Evolutionary conservation across 2,797 vertebrate genomes (phyloP).

Genomic region (Pangasius krempfi): DNA sequence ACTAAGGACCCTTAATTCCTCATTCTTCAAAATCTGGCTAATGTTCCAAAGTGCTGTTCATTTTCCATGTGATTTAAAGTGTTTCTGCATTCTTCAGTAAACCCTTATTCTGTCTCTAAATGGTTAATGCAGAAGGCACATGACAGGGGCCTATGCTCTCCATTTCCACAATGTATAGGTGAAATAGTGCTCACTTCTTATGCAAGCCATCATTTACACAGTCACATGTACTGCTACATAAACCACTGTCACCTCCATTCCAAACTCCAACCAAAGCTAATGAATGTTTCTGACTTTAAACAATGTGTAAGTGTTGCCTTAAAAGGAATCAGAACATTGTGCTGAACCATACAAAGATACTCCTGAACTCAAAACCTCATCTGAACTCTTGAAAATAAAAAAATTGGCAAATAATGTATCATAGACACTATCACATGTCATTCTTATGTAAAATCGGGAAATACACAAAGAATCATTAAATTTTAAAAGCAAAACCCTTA

Average conservation of each 20-base stretch:
- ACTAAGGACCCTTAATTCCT: constrained; percentile 29
- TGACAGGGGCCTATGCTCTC: constrained; percentile 63
- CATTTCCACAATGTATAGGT: constrained; percentile 2
- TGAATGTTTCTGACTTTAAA: constrained; percentile 44
- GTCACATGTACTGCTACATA: constrained; percentile 69
- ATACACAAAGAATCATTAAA: constrained; percentile 27
- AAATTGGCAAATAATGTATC: neutral
- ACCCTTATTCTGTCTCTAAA: constrained; percentile 36
- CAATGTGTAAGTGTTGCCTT: neutral
- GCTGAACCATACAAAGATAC: neutral
- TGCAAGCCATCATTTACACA: constrained; percentile 26
- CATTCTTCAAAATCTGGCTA: constrained; percentile 50
- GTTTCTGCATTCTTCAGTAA: constrained; percentile 37
- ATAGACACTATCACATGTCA: neutral
- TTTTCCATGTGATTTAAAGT: constrained; percentile 37
- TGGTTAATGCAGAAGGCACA: constrained; percentile 70
- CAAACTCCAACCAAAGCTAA: constrained; percentile 18
- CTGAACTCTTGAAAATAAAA: neutral
- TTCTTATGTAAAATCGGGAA: constrained; percentile 45
- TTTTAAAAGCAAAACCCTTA: constrained; percentile 51
- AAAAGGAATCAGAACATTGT: constrained; percentile 1
- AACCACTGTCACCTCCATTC: constrained; percentile 25
- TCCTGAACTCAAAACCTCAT: neutral
- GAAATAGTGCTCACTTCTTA: constrained; percentile 16
- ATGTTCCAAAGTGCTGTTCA: constrained; percentile 39